These are phyloP conservation scores for Crematogaster levior DNA, from an alignment of 2,888 invertebrate genomes.

Conservation along the genomic window DNA sequence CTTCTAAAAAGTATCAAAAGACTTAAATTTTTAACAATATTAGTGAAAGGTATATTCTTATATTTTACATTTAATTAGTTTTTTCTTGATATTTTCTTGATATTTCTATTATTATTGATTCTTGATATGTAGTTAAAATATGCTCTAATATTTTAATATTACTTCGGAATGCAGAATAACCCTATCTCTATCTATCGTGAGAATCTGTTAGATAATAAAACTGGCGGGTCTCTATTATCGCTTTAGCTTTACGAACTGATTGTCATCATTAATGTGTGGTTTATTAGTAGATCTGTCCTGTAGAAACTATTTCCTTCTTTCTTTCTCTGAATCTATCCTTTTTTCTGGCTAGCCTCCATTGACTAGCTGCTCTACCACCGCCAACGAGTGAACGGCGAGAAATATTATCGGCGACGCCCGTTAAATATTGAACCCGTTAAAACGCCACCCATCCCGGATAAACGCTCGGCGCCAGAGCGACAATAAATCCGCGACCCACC, in stretches of 20 bases:
- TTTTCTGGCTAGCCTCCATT: background rate
- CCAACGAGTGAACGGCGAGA: slow-evolving; percentile 28
- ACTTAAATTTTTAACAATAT: background rate
- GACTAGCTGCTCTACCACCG: background rate
- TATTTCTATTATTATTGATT: no score
- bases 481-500: slow-evolving; percentile 44
- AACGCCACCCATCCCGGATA: slow-evolving; percentile 42
- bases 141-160: slow-evolving; percentile 4
- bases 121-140: background rate
- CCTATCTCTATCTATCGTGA: background rate
- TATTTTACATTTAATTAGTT: background rate
- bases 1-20: background rate
- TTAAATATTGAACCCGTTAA: slow-evolving; percentile 48
- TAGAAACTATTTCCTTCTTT: slow-evolving; percentile 36
- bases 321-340: background rate
- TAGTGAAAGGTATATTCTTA: background rate
- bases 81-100: background rate
- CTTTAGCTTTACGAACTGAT: slow-evolving; percentile 51
- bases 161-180: background rate
- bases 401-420: slow-evolving; percentile 51
- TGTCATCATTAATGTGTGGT: slow-evolving; percentile 67
- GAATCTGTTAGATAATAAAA: slow-evolving; percentile 61
- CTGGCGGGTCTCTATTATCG: slow-evolving; percentile 30
- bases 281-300: slow-evolving; percentile 55
- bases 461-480: slow-evolving; percentile 56